Conservation (phyloP, 1,140 invertebrate genomes). For the Heterodera carotae region DNA sequence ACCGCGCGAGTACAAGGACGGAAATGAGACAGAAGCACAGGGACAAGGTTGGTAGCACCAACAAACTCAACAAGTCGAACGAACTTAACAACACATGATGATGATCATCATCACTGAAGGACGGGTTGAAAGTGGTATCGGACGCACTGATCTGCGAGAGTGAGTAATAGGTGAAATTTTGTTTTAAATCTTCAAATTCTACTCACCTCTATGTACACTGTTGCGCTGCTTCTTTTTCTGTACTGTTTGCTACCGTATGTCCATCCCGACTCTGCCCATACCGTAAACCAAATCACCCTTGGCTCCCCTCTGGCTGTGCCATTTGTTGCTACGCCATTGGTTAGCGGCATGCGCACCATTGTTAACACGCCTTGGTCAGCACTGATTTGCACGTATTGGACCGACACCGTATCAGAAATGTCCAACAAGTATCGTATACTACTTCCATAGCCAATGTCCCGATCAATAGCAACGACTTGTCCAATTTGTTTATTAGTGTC, state of each 20-base stretch:
- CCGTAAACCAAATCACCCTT: not conserved
- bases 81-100: not conserved
- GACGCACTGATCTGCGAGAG: not conserved
- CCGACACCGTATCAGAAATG: not conserved
- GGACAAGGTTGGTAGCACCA: not conserved
- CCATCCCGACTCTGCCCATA: not conserved
- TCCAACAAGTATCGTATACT: constrained; percentile 50
- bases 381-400: not conserved
- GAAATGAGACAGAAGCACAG: not conserved
- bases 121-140: not conserved
- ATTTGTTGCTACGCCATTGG: not conserved
- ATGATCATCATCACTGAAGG: not conserved
- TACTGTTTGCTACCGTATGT: not conserved
- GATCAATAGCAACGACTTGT: constrained; percentile 51
- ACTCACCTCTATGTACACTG: constrained; percentile 3
- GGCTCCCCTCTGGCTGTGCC: not conserved
- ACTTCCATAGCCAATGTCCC: constrained; percentile 50
- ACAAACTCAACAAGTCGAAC: not conserved
- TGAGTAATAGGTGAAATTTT: not conserved
- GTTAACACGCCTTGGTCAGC: not conserved
- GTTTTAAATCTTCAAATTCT: not conserved
- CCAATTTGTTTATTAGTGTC: constrained; percentile 46
- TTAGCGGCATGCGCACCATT: not conserved
- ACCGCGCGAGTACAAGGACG: not conserved
- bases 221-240: not conserved